Evolutionary conservation across 2,113 vertebrate species (phyloP), one percentile per base, ranked within the genome.

Genomic region (Zosterops lateralis): DNA sequence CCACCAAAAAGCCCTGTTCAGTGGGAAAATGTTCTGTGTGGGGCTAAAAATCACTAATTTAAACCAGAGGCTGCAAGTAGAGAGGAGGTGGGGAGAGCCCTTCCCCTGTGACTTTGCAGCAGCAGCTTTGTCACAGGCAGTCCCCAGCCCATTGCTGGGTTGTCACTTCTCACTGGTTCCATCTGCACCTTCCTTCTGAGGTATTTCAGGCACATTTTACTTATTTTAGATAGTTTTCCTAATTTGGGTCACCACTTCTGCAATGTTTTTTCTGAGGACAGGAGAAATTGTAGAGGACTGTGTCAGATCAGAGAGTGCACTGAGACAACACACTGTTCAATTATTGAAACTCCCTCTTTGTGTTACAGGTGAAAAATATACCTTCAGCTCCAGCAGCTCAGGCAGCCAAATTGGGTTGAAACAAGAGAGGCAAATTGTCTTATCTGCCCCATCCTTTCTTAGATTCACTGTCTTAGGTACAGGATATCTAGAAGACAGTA

Each of bases 281-380:
- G 26, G 26, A 65, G 72, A 51, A 58, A 81, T 7, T 31, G 60
- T 26, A 87, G 84, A 51, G 89, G 28, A 18, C 26, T 62, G 51
- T 56, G 51, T 78, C 66, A 24, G 79, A 70, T 72, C 36, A 77
- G 65, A 47, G 50, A 28, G 58, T 42, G 24, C n/a, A 32, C 47
- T 50, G 53, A 66, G 75, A 42, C 62, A 88, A 36, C 47, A 50
- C 14, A 6, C 86, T 89, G 8, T 22, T 96, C 47, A 87, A 93
- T 95, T 92, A 96, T 91, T 95, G 71, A 93, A 68, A 70, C 51
- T 90, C 61, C 65, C n/a, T 93, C 73, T 92, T 92, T 84, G 25
- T 83, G 76, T 95, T 95, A 90, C 91, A 88, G 54, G 79, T 83
- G 90, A 86, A 88, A 82, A 90, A 93, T n/a, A 90, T 2, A 90